Conservation (phyloP, 2,113 vertebrate species). For the Poeciliopsis retropinna region DNA sequence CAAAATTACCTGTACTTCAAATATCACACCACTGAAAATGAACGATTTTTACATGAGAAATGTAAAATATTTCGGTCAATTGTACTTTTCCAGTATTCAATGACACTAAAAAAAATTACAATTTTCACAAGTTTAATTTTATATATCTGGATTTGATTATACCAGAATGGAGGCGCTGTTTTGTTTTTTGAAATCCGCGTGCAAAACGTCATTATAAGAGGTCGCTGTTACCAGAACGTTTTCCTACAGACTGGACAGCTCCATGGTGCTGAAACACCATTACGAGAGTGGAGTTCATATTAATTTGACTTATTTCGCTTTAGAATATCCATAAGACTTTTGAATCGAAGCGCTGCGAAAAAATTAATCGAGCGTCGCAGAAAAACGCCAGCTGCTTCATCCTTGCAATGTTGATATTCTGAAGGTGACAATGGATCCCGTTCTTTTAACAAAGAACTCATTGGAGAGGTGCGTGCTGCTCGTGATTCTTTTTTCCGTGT, state of each 20-base stretch:
- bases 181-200: fast-evolving
- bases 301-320: neutral
- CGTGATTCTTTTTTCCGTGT: neutral
- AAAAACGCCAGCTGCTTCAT: neutral
- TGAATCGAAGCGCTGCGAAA: neutral
- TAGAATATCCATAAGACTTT: neutral
- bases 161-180: slow-evolving; percentile 37
- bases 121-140: neutral
- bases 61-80: neutral
- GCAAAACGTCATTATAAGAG: neutral
- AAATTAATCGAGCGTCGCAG: neutral
- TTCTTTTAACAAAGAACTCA: neutral
- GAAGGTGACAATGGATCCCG: neutral
- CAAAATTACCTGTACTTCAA: neutral
- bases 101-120: neutral
- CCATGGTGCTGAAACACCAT: slow-evolving; percentile 13
- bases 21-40: no score
- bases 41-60: neutral
- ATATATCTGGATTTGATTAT: neutral
- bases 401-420: neutral
- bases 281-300: neutral
- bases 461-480: neutral
- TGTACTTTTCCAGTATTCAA: neutral
- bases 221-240: neutral
- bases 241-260: neutral